Conservation (phyloP, 1,140 invertebrate genomes). For the Yoshiicerus persimilis region DNA sequence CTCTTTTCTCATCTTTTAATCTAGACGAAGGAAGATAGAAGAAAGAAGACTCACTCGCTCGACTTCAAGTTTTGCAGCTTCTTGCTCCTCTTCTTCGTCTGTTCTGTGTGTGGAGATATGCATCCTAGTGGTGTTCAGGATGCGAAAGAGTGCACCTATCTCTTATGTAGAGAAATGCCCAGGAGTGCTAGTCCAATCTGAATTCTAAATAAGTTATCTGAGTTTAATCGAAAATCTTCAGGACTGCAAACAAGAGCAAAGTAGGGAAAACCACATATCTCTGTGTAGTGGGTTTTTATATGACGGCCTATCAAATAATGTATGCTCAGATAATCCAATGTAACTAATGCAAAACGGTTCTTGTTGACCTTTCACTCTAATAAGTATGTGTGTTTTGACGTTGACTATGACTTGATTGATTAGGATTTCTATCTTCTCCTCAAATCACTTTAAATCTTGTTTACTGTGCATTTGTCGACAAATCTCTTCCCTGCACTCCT, state of each 20-base stretch:
- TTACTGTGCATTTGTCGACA: neutral
- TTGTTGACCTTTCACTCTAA: conserved; percentile 12
- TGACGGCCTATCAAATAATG: neutral
- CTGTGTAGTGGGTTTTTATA: neutral
- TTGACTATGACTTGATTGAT: conserved; percentile 9
- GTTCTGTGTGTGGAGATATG: neutral
- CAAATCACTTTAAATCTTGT: conserved; percentile 5
- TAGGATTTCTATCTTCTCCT: conserved; percentile 6
- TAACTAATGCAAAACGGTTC: neutral
- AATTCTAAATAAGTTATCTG: conserved; percentile 19
- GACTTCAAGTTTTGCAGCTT: conserved; percentile 19
- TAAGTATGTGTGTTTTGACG: conserved; percentile 1
- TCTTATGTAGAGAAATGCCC: neutral
- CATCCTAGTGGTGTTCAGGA: neutral
- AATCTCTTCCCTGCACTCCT: neutral
- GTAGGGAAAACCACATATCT: neutral
- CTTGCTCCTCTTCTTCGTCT: neutral
- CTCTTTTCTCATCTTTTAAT: conserved; percentile 11
- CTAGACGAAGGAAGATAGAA: neutral
- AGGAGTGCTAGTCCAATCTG: conserved; percentile 2
- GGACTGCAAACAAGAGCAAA: neutral
- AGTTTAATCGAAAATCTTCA: neutral
- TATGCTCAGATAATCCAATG: too few relatives aligned
- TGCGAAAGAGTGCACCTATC: neutral
- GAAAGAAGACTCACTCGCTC: neutral